Evolutionary conservation across 2,797 vertebrate genomes (phyloP), one percentile per base, ranked within the genome.

Genomic region (Saxicola maurus): DNA sequence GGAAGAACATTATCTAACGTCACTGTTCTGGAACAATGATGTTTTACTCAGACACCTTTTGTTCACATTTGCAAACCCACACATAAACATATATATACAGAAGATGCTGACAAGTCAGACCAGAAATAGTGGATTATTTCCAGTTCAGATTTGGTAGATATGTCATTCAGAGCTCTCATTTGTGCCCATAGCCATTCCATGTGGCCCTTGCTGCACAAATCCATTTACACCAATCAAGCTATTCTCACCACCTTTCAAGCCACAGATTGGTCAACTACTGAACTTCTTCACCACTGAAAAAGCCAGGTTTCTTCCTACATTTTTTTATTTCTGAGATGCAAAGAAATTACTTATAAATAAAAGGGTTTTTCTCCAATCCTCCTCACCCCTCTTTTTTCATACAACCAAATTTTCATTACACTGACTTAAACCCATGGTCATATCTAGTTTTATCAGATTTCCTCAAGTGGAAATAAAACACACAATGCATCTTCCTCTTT

Each of bases 171-270:
- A 61, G 24, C 9, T 76, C 30, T 82, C n/a, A n/a, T 42, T 51
- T 45, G 23, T 21, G 40, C 10, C 45, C 9, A 17, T 25, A 25
- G 31, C 9, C 49, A 87, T 43, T 49, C 31, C 51, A 40, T 0
- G 0, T 4, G 27, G 38, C 43, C 6, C 1, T 0, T 27, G 38
- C 27, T 79, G 37, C 28, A 42, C 1, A 1, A 72, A 61, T 20
- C 12, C 16, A 59, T 10, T 55, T 17, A 55, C 1, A 73, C 18
- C 13, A 69, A 55, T 25, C 9, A 1, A 33, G 3, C 31, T 65
- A 19, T 33, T 73, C 31, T 80, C 35, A 52, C 5, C 24, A 24
- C 10, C 16, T 42, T 64, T 55, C 45, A 43, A 67, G 64, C 8
- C n/a, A 67, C 8, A 5, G 4, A 7, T 2, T 78, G 37, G 35